phyloP scores from a whole-genome alignment of 2,113 vertebrate genomes.

The Aphyosemion australe region DNA sequence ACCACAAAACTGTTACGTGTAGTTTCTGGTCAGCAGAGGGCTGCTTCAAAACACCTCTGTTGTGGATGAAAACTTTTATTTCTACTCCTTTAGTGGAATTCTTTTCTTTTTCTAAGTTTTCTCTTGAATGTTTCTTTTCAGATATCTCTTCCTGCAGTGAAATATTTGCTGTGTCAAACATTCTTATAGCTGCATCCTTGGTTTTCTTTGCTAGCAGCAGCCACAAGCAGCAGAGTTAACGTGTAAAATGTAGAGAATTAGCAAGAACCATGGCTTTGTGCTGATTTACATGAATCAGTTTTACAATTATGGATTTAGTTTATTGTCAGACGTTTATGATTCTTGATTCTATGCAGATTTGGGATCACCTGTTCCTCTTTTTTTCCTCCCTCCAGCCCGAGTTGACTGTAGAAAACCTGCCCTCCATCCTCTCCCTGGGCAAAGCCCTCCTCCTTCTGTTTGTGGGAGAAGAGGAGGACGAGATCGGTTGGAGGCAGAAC shows the following conservation, averaged over 20 bases:
- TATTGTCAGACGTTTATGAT: neutral
- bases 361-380: neutral
- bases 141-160: neutral
- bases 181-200: neutral
- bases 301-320: neutral
- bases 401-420: slow-evolving; percentile 89
- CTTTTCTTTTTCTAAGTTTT: neutral
- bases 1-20: too few species aligned
- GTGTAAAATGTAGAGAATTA: slow-evolving; percentile 1
- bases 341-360: neutral
- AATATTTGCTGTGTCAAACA: slow-evolving; percentile 5
- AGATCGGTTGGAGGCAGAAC: slow-evolving; percentile 58
- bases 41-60: too few species aligned
- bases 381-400: slow-evolving; percentile 82
- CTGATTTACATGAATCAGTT: neutral
- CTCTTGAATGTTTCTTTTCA: too few species aligned
- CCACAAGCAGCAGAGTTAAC: neutral
- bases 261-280: neutral
- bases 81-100: neutral
- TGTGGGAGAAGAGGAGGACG: slow-evolving; percentile 77
- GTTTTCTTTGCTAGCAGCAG: neutral
- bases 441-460: slow-evolving; percentile 90
- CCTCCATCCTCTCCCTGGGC: slow-evolving; percentile 77
- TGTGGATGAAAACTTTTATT: neutral
- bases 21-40: too few species aligned